A percentile compares a stretch with the other conserved stretches of the same genome.
Conservation (phyloP, 2,888 invertebrate genomes). For the Athalia cordata region DNA sequence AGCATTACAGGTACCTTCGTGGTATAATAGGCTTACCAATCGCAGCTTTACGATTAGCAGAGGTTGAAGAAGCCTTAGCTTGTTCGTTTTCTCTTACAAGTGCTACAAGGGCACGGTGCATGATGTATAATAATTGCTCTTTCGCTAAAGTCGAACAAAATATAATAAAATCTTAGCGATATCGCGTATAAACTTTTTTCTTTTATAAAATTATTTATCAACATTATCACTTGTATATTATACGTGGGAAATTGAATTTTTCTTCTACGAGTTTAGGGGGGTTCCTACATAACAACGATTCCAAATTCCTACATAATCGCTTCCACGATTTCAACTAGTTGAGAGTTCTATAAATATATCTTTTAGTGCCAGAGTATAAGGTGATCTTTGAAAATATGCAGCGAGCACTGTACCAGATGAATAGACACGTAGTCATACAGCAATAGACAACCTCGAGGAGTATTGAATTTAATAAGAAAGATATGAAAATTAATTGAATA, state of each 20-base stretch:
- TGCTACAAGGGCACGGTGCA: not conserved
- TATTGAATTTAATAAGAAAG: too few species aligned
- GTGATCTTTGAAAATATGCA: conserved; percentile 18
- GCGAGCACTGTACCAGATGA: conserved; percentile 11
- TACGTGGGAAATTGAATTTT: not conserved
- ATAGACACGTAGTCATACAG: not conserved
- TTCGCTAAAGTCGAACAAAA: too few species aligned
- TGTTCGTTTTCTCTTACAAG: not conserved
- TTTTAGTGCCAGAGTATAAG: conserved; percentile 4
- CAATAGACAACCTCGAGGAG: too few species aligned
- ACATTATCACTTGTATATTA: too few species aligned
- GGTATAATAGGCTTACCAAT: conserved; percentile 23
- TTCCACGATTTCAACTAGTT: conserved; percentile 30
- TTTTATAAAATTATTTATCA: too few species aligned
- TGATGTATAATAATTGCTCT: too few species aligned
- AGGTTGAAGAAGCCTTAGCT: conserved; percentile 5
- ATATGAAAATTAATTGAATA: too few species aligned
- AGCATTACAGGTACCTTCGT: too few species aligned
- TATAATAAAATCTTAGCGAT: too few species aligned
- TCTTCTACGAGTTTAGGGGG: not conserved
- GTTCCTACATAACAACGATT: conserved; percentile 12
- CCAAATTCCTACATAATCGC: conserved; percentile 37
- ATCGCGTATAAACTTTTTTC: too few species aligned
- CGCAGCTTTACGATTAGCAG: conserved; percentile 19
- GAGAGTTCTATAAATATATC: conserved; percentile 36